Base-by-base conservation (phyloP, 1,140 invertebrate genomes). In the Acromyrmex charruanus region DNA sequence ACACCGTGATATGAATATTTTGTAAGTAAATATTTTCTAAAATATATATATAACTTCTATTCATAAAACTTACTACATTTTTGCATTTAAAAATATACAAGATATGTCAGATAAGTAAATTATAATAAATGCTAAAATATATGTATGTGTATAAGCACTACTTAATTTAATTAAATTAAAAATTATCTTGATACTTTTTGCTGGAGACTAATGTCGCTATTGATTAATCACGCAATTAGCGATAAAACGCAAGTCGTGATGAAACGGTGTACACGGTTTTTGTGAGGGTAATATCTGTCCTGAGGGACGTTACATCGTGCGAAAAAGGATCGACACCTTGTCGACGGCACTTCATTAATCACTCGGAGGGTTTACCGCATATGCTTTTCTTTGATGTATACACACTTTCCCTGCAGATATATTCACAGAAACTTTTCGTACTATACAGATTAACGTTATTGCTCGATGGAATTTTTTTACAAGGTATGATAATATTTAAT, bases 321-420 rank as follows among this genome's bases (percentile, higher is more conserved):
- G 65, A 66, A 72, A 79, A 35, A 77, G 81, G 77, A 88, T 88
- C 89, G 89, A 90, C 89, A 86, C 86, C 80, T 86, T 65, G 63
- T 77, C 71, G 74, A 39, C 49, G 80, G 58, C 61, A 87, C 87
- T 91, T 86, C 81, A 90, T 90, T 90, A 91, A 91, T 91, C 84
- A 88, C 81, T 61, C 65, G 53, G 58, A 55, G 68, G 31, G 28
- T 16, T 74, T 25, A 28, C n/a, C 25, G 35, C 68, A 14, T 66
- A 9, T 51, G 68, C 18, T 87, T 39, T 65, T 18, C 49, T 58
- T 51, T 44, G 55, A 39, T 31, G 49, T 25, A 35, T 31, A 31
- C n/a, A 31, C 51, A 39, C 21, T 81, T 69, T 82, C 58, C 7
- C 39, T 10, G 10, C 39, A 31, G 7, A 25, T 31, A 65, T 35